phyloP scores from a whole-genome alignment of 2,888 invertebrate species.

The Tipula lateralis region DNA sequence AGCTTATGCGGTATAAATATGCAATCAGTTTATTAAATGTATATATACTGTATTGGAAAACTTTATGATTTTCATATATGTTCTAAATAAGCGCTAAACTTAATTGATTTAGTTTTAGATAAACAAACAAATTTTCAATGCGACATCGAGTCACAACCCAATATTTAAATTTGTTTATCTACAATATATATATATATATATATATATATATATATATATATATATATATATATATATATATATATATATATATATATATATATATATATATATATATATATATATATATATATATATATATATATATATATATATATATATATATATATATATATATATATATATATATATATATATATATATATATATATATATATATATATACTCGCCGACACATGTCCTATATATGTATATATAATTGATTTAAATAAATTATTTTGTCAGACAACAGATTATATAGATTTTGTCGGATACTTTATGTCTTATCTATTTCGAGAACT shows the following conservation, averaged over 20 bases:
- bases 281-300: neutral
- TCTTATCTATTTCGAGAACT: neutral
- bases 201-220: neutral
- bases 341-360: too few relatives aligned
- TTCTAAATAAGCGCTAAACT: neutral
- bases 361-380: too few relatives aligned
- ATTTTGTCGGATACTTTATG: neutral
- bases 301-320: neutral
- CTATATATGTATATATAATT: neutral
- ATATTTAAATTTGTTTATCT: neutral
- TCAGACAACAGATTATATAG: neutral
- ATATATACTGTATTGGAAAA: neutral
- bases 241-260: neutral
- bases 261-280: neutral
- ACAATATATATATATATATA: neutral
- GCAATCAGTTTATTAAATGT: constrained; percentile 1
- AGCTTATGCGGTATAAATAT: neutral
- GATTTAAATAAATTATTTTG: neutral
- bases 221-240: neutral
- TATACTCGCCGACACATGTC: too few relatives aligned
- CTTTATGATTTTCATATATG: neutral
- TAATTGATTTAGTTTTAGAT: neutral
- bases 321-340: neutral
- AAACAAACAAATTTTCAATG: neutral
- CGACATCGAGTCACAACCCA: neutral